Evolutionary conservation across 2,113 vertebrate species (phyloP), one percentile per base, ranked within the genome.

Genomic region (Lipophrys pholis): DNA sequence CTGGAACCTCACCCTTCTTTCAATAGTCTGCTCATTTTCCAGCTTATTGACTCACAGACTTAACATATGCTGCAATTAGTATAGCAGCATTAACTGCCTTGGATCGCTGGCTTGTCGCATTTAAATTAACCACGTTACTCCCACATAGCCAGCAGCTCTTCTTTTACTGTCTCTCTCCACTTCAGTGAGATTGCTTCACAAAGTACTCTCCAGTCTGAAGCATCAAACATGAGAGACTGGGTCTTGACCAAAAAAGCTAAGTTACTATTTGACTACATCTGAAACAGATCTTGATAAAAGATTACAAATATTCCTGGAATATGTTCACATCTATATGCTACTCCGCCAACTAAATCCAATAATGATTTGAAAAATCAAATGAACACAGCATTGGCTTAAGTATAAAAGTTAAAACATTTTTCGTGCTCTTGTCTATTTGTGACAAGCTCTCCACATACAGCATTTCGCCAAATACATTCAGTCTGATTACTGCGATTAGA

Each of bases 1-100:
- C 30, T n/a, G 42, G 46, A 30, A 14, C 10, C 21, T 30, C 21
- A 30, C 21, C 21, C 21, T 30, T 30, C 21, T 30, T 30, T 30
- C 21, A 30, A 30, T 4, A 30, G 21, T 30, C 21, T 30, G 8
- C 53, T 69, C 11, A 55, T n/a, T 65, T 74, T 78, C 7, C 48
- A 49, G 77, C 30, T 67, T 85, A 85, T 87, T 86, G 86, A 84
- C 61, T 82, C 84, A 57, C 69, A 70, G 58, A 76, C 72, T 72
- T n/a, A 77, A 76, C 80, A 74, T 63, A 78, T 80, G 76, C 36
- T 84, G 56, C 61, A 61, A 66, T 56, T 53, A 76, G 39, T 82
- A 72, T 46, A 76, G 58, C 55, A 54, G 68, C 49, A 56, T 46
- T 36, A 51, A 66, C 51, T 71, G 48, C 61, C 41, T 65, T 38